Base-by-base conservation (phyloP, 2,113 vertebrate genomes). In the Baryphthengus martii region DNA sequence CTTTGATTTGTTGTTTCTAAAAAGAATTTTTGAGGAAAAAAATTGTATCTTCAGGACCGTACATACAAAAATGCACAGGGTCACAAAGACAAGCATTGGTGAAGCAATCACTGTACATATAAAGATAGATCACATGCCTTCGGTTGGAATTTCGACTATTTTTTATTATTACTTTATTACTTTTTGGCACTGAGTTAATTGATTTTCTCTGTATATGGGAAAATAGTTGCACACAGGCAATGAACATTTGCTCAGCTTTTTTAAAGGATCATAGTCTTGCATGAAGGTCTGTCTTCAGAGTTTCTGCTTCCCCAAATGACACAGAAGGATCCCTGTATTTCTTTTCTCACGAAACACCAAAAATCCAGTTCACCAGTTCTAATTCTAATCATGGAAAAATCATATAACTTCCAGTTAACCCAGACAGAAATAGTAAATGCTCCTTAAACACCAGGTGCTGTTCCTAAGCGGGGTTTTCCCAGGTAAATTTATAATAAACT, bases 171-270 rank as follows among this genome's bases (percentile, higher is more conserved):
- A 47, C 44, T 88, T 50, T 61, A 72, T 92, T 81, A 45, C 72
- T 84, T 93, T 77, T 63, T 90, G 74, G 44, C 71, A 56, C 42
- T 0, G 18, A 90, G 52, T 84, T 70, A 37, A 0, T 72, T 81
- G 84, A 75, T 28, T 95, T 88, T 75, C 53, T 83, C 68, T 85
- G 72, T 85, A 67, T 70, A 84, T 5, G 13, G 71, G 72, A 91
- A 89, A 95, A 89, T 58, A 96, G 35, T 82, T 81, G 89, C 55
- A 40, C 58, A 29, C 74, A 76, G 92, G 82, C 89, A 78, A 94
- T 6, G 50, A 88, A 92, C 93, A 85, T 91, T 88, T 95, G 94
- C 52, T 74, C 2, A 0, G 8, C 28, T 53, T 49, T 76, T 52
- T 73, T 42, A 63, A 90, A 85, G 40, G 33, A 71, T 71, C 62